Base-by-base conservation (phyloP, 2,888 invertebrate genomes). In the Glaucopsyche alexis region DNA sequence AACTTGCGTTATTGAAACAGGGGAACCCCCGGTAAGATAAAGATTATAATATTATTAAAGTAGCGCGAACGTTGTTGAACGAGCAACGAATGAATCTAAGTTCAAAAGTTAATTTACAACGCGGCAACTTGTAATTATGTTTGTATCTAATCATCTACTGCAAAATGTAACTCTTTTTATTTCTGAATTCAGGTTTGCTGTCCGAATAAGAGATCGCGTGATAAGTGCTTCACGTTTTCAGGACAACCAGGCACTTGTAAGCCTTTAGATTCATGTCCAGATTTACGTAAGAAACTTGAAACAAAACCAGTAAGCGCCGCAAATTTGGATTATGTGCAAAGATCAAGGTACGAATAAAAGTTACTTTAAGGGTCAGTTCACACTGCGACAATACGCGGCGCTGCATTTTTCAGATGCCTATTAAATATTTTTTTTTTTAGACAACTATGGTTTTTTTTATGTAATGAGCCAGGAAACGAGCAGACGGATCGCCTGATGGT, bases 171-270 rank as follows among this genome's bases (percentile, higher is more conserved):
- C 9, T 55, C 16, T 52, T 55, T 9, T 11, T 14, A 42, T 45
- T 47, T 60, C 47, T 55, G 47, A 73, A 77, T 78, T 45, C 82
- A 87, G 87, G 86, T 86, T 16, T 87, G 87, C 79, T 87, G 87
- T 71, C 80, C 82, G 1, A 64, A 71, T 3, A 29, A 19, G 38
- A 52, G 65, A 50, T 19, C 71, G 9, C 64, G 50, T 0, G 67
- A 71, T 5, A 71, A 74, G 19, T 89, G 89, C 76, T 74, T 72
- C 73, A 87, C 87, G 7, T 81, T 85, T 0, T 83, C 84, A 7
- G 85, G 85, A 0, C 78, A 81, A 0, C 42, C 73, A 0, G 89
- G 89, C 2, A 50, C 74, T 2, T 89, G 89, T 72, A 75, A 84
- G 38, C 77, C 75, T 49, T 55, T 87, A 16, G 77, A 84, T 74